Evolutionary conservation across 2,888 invertebrate species (phyloP).

Genomic region (Holacanthella duospinosa): DNA sequence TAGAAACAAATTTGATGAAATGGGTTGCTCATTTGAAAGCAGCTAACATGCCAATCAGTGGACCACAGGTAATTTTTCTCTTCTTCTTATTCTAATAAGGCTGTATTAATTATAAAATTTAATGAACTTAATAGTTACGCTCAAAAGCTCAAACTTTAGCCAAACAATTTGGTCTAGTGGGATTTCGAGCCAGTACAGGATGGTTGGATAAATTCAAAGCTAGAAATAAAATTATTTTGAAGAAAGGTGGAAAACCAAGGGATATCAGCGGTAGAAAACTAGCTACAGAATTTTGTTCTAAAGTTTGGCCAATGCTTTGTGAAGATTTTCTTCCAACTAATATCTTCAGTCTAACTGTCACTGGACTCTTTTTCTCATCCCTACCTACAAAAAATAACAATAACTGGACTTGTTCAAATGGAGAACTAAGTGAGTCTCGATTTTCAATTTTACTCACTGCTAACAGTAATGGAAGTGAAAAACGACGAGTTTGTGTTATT

Average conservation of each 20-base stretch:
- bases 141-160: background rate
- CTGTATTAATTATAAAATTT: background rate
- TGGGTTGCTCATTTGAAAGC: background rate
- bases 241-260: background rate
- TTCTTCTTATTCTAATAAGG: background rate
- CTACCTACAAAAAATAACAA: background rate
- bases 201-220: background rate
- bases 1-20: background rate
- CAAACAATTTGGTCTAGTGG: background rate
- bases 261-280: background rate
- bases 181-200: background rate
- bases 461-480: background rate
- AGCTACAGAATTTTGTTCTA: background rate
- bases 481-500: background rate
- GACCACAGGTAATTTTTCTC: background rate
- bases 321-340: background rate
- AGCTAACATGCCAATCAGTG: background rate
- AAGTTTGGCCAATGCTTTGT: background rate
- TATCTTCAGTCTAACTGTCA: background rate
- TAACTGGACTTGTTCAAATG: background rate
- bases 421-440: background rate
- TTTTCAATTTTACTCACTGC: background rate
- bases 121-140: background rate
- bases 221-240: background rate
- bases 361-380: background rate